These are phyloP conservation scores for Vulpes vulpes DNA, from an alignment of 2,113 vertebrate species.

Conservation along the genomic window DNA sequence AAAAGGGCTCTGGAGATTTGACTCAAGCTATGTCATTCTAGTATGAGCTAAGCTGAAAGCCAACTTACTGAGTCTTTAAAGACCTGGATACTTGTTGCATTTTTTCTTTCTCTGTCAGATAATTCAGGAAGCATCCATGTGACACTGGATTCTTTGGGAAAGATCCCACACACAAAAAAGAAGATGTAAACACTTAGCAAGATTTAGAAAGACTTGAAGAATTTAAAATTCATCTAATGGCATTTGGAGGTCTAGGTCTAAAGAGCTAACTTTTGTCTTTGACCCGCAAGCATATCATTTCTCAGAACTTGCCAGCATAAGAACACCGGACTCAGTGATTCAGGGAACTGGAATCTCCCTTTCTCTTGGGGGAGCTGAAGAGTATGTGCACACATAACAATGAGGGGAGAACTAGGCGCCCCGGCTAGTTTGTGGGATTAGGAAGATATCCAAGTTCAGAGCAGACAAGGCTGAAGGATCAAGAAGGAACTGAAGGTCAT, in stretches of 20 bases:
- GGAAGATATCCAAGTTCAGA: slow-evolving; percentile 32
- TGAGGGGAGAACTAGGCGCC: not conserved
- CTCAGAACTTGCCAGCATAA: not conserved
- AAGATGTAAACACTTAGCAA: not conserved
- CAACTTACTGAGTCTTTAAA: slow-evolving; percentile 38
- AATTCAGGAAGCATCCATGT: not conserved
- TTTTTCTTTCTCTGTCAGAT: not conserved
- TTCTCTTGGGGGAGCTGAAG: not conserved
- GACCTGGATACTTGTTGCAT: not conserved
- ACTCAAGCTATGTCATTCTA: not conserved
- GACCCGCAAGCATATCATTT: not conserved
- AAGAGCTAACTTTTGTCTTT: not conserved
- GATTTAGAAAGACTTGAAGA: slow-evolving; percentile 17
- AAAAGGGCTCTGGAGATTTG: not conserved
- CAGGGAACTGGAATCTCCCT: not conserved
- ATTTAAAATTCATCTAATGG: slow-evolving; percentile 21
- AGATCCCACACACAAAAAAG: not conserved
- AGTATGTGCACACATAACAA: not conserved
- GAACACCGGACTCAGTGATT: slow-evolving; percentile 15
- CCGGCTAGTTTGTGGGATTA: not conserved
- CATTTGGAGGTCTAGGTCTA: not conserved
- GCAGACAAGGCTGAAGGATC: not conserved
- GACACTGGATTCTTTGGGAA: slow-evolving; percentile 7
- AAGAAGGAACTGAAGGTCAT: not conserved
- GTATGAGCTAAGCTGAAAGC: not conserved